phyloP scores from a whole-genome alignment of 2,113 vertebrate species.

The Ailurus styani region DNA sequence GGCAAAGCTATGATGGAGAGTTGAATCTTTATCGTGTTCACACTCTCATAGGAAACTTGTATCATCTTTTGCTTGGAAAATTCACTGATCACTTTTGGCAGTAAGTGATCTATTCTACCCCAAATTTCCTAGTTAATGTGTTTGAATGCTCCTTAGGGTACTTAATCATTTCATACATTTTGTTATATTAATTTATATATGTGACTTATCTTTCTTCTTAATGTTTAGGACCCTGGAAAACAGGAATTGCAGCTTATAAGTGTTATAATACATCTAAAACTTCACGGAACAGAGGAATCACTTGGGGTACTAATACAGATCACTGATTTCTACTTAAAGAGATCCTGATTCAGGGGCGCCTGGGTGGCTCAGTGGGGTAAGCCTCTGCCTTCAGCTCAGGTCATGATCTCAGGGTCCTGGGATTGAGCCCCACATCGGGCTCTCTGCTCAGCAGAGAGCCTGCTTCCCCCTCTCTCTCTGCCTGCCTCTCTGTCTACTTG shows the following conservation, averaged over 20 bases:
- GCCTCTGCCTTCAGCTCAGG: too few species aligned
- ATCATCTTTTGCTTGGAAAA: neutral
- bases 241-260: neutral
- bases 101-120: neutral
- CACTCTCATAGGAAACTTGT: neutral
- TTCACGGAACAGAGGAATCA: neutral
- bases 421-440: too few species aligned
- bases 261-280: neutral
- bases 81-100: neutral
- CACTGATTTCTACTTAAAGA: neutral
- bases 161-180: neutral
- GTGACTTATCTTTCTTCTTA: neutral
- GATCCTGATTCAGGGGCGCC: neutral
- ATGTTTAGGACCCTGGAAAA: neutral
- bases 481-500: too few species aligned
- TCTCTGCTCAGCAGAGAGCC: too few species aligned
- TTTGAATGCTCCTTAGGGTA: neutral
- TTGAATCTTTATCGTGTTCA: neutral
- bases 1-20: neutral
- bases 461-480: too few species aligned
- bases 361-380: too few species aligned
- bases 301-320: neutral
- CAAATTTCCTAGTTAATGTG: neutral
- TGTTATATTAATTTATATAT: neutral
- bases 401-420: too few species aligned